A percentile compares a stretch with the other conserved stretches of the same genome.
Conservation (phyloP, 2,113 vertebrate genomes). For the Emydocephalus ijimae region DNA sequence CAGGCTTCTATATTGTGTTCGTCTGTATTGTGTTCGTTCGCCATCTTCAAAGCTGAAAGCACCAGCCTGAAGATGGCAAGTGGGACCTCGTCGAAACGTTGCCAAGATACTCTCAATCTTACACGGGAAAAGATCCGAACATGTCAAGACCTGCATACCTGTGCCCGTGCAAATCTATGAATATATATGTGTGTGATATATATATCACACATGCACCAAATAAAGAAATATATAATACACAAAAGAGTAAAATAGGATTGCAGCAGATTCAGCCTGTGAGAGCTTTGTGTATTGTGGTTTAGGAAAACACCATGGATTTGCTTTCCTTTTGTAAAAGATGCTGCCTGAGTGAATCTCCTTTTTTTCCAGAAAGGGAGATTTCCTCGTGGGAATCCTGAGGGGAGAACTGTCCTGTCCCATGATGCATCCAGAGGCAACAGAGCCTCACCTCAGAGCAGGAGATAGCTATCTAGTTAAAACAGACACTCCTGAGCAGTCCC, state of each 20-base stretch:
- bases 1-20: too few relatives aligned
- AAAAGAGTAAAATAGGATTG: not conserved
- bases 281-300: conserved; percentile 23
- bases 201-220: not conserved
- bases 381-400: conserved; percentile 18
- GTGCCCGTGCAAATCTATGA: too few relatives aligned
- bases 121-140: too few relatives aligned
- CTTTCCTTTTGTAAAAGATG: not conserved
- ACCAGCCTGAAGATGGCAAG: too few relatives aligned
- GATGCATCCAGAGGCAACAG: not conserved
- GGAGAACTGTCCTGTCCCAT: conserved; percentile 17
- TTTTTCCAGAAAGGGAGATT: conserved; percentile 9
- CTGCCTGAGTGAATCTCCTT: conserved; percentile 20
- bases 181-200: too few relatives aligned
- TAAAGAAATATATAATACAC: not conserved
- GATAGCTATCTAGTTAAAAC: not conserved
- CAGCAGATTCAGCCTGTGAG: not conserved
- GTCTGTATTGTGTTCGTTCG: too few relatives aligned
- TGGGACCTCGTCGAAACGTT: too few relatives aligned
- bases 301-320: conserved; percentile 22
- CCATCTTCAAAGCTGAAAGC: too few relatives aligned
- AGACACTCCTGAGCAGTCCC: not conserved
- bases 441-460: not conserved
- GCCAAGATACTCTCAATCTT: too few relatives aligned
- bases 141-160: too few relatives aligned